Evolutionary conservation across 2,797 vertebrate species (phyloP).

Genomic region (Coendou prehensilis): DNA sequence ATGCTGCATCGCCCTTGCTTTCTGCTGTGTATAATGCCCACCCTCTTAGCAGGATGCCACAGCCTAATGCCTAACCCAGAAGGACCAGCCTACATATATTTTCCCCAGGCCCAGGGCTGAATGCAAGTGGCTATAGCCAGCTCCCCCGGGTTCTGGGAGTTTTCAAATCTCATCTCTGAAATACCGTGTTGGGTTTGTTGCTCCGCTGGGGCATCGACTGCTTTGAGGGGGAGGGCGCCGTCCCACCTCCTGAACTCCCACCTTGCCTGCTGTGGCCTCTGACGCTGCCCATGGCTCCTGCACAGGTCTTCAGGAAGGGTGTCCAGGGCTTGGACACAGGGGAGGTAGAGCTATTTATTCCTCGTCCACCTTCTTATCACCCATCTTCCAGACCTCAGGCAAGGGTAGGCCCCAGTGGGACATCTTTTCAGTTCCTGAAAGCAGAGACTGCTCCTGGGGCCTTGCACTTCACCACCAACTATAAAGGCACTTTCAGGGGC

Average conservation of each 20-base stretch:
- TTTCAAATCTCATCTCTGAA: constrained; percentile 68
- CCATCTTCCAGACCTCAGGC: constrained; percentile 54
- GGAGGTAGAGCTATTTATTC: constrained; percentile 75
- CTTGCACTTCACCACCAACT: background rate
- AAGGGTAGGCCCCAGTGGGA: constrained; percentile 25
- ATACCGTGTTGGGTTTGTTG: constrained; percentile 65
- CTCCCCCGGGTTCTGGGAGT: background rate
- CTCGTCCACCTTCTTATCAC: constrained; percentile 55
- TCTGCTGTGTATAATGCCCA: fast-evolving
- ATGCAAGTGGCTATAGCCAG: background rate
- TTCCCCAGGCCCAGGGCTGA: background rate
- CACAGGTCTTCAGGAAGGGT: background rate
- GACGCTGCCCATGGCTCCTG: constrained; percentile 64
- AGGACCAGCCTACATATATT: background rate
- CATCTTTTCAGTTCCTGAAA: constrained; percentile 76
- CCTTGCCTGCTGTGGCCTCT: constrained; percentile 69
- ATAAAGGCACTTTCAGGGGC: constrained; percentile 72
- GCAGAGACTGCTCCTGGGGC: constrained; percentile 66
- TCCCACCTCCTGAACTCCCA: constrained; percentile 67
- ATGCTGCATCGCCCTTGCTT: background rate
- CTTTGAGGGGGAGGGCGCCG: constrained; percentile 16
- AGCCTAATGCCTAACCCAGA: background rate
- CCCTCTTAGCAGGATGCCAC: background rate
- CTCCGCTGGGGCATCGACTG: constrained; percentile 41
- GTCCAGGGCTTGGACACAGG: constrained; percentile 35